Percentiles rank a stretch among this genome's conserved stretches.
Evolutionary conservation across 2,797 vertebrate species (phyloP).

Genomic region (Protosalanx chinensis): DNA sequence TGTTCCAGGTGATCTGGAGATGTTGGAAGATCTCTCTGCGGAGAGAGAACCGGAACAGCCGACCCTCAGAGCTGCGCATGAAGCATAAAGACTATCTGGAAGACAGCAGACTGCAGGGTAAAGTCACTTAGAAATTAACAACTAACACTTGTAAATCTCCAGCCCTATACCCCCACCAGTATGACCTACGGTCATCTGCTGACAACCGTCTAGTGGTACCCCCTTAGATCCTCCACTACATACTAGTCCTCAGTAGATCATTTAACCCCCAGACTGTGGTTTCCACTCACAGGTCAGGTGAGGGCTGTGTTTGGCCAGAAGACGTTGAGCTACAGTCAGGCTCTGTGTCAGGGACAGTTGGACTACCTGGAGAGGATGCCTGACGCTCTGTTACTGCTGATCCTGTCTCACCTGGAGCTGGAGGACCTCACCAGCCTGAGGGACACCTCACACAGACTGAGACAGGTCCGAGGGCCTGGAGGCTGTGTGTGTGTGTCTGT

Average conservation of each 20-base stretch:
- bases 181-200: too few relatives aligned
- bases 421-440: constrained; percentile 79
- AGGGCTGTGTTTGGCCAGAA: constrained; percentile 69
- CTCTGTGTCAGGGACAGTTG: constrained; percentile 75
- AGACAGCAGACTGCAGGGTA: constrained; percentile 64
- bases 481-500: background rate
- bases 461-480: constrained; percentile 61
- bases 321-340: constrained; percentile 71
- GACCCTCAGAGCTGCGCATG: constrained; percentile 62
- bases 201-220: too few relatives aligned
- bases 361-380: constrained; percentile 81
- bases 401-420: constrained; percentile 79
- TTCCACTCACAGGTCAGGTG: constrained; percentile 72
- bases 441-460: constrained; percentile 74
- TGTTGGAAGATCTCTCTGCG: constrained; percentile 75
- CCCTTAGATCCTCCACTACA: too few relatives aligned
- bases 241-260: background rate
- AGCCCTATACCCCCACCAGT: too few relatives aligned
- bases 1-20: constrained; percentile 70
- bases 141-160: too few relatives aligned
- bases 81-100: constrained; percentile 64
- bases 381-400: constrained; percentile 73
- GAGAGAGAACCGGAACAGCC: constrained; percentile 44
- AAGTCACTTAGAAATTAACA: constrained; percentile 4
- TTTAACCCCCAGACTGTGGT: background rate